These are phyloP conservation scores for Drosophila histrio DNA, from an alignment of 2,888 invertebrate species.

Conservation along the genomic window DNA sequence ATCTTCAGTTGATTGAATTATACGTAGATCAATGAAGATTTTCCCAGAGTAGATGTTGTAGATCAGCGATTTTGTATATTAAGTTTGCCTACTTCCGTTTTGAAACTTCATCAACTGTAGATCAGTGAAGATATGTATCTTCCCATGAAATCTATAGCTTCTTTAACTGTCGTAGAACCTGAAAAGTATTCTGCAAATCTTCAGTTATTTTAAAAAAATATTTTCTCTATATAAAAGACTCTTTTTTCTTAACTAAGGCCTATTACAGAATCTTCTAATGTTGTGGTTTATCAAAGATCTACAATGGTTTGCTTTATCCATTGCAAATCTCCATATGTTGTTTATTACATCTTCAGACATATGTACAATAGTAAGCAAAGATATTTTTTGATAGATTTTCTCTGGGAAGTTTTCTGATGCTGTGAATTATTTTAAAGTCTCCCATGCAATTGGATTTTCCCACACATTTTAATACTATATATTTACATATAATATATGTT, in stretches of 20 bases:
- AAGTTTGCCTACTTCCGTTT: not conserved
- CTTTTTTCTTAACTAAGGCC: too few relatives aligned
- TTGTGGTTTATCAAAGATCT: too few relatives aligned
- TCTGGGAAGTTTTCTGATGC: not conserved
- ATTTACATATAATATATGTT: constrained; percentile 18
- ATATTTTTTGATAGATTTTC: not conserved
- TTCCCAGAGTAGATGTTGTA: not conserved
- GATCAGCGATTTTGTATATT: not conserved
- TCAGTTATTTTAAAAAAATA: not conserved
- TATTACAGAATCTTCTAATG: too few relatives aligned
- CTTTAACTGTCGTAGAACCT: not conserved
- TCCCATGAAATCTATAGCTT: not conserved
- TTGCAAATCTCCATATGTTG: too few relatives aligned
- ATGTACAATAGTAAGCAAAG: too few relatives aligned
- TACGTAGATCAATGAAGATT: not conserved
- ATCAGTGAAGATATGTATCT: not conserved
- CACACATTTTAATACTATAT: constrained; percentile 12
- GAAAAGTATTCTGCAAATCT: not conserved
- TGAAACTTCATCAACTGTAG: not conserved
- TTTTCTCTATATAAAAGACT: too few relatives aligned
- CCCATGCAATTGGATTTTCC: constrained; percentile 15
- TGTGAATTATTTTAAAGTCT: not conserved
- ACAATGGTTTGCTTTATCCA: too few relatives aligned
- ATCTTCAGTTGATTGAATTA: constrained; percentile 1
- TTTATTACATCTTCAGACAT: too few relatives aligned